Percentiles rank a stretch among this genome's conserved stretches.
Conservation (phyloP, 1,140 invertebrate species). For the Pantala flavescens region DNA sequence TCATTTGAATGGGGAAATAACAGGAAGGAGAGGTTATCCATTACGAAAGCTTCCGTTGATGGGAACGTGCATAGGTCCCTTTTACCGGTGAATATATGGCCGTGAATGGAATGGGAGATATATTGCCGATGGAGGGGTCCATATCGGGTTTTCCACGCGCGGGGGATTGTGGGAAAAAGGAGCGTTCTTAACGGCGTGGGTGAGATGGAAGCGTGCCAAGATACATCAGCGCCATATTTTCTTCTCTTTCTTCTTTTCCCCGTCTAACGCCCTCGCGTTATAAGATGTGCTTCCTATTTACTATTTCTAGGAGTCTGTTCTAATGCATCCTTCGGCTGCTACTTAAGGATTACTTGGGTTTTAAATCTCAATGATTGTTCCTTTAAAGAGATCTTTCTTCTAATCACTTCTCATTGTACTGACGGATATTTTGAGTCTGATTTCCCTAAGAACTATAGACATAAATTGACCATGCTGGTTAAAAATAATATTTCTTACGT, state of each 20-base stretch:
- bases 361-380: too few relatives aligned
- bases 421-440: too few relatives aligned
- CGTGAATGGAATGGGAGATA: conserved; percentile 1
- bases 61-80: not conserved
- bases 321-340: too few relatives aligned
- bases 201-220: not conserved
- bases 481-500: too few relatives aligned
- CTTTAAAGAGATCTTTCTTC: too few relatives aligned
- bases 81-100: not conserved
- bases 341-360: too few relatives aligned
- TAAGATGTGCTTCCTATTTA: not conserved
- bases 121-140: not conserved
- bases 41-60: not conserved
- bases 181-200: not conserved
- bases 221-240: not conserved
- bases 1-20: not conserved
- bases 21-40: not conserved
- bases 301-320: too few relatives aligned
- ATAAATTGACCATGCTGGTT: too few relatives aligned
- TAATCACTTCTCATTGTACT: too few relatives aligned
- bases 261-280: not conserved
- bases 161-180: not conserved
- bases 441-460: too few relatives aligned
- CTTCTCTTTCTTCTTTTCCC: not conserved
- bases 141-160: not conserved